phyloP scores from a whole-genome alignment of 2,113 vertebrate genomes.

The Blennius ocellaris region DNA sequence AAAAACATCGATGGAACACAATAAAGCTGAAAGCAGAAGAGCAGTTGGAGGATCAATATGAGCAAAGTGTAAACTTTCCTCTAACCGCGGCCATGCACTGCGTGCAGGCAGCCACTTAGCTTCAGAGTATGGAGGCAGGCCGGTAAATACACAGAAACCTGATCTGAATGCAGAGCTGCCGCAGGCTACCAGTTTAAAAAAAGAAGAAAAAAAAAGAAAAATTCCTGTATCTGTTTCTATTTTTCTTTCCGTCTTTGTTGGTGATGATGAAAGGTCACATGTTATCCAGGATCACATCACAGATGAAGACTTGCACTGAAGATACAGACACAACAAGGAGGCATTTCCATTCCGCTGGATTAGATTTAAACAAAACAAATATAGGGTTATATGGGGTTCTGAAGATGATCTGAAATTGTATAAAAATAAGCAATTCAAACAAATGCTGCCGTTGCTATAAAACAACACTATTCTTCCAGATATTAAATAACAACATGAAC shows the following conservation, averaged over 20 bases:
- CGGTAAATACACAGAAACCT: conserved; percentile 35
- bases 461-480: background rate
- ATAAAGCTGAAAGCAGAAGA: conserved; percentile 49
- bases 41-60: conserved; percentile 61
- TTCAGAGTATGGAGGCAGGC: conserved; percentile 43
- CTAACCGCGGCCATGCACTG: conserved; percentile 22
- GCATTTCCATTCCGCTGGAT: background rate
- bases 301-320: conserved; percentile 1
- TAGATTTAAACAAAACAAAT: background rate
- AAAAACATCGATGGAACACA: conserved; percentile 50
- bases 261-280: conserved; percentile 16
- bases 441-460: background rate
- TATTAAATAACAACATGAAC: background rate
- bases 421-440: background rate
- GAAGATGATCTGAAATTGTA: background rate
- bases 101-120: conserved; percentile 49
- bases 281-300: conserved; percentile 7
- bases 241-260: conserved; percentile 2
- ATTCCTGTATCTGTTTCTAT: conserved; percentile 5
- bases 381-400: background rate
- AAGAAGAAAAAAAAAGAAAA: conserved; percentile 30
- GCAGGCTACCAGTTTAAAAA: conserved; percentile 4
- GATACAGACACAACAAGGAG: background rate
- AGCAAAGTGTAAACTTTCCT: conserved; percentile 31
- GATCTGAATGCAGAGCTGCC: conserved; percentile 37